Base-by-base conservation (phyloP, 2,113 vertebrate genomes). In the Phycodurus eques region DNA sequence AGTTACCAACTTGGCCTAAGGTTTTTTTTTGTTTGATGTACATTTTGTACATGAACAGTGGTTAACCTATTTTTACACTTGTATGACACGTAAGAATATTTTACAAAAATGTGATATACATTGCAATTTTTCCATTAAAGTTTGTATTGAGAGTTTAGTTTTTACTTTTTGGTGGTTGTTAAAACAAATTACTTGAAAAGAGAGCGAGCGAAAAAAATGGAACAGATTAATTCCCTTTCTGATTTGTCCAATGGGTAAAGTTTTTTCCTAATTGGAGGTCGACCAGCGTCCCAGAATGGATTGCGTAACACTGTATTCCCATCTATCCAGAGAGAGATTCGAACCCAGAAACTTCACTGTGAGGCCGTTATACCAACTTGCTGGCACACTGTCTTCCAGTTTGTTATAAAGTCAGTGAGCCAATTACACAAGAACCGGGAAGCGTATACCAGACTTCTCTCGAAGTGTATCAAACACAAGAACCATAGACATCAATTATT, bases 391-490 rank as follows among this genome's bases (percentile, higher is more conserved):
- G 31, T 64, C 44, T 77, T 85, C 15, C 51, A 69, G 22, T 71
- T 44, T 54, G 35, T 76, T 54, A 57, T 61, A 81, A 75, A n/a
- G 39, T 64, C n/a, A 22, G 39, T 22, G 20, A 44, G 19, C 6
- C 8, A 80, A 72, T 59, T 22, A 56, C 71, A 79, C 78, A 79
- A 19, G 74, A 67, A 42, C 5, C 49, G 19, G 56, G 27, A 59
- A 31, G 22, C 14, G 31, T 9, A 72, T 60, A 53, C 51, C 5
- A 14, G 60, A 51, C 27, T 60, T 33, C 1, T 62, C 5, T 72
- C 20, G 20, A 62, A 13, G 42, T 12, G 13, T 22, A 59, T 66
- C 70, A 0, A 13, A 67, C 71, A 53, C 42, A 44, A 54, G 42
- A 68, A 64, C 44, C 59, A 61, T 11, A 31, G 22, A 20, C 33